These are phyloP conservation scores for Guaruba guarouba DNA, from an alignment of 2,113 vertebrate species.

Conservation along the genomic window DNA sequence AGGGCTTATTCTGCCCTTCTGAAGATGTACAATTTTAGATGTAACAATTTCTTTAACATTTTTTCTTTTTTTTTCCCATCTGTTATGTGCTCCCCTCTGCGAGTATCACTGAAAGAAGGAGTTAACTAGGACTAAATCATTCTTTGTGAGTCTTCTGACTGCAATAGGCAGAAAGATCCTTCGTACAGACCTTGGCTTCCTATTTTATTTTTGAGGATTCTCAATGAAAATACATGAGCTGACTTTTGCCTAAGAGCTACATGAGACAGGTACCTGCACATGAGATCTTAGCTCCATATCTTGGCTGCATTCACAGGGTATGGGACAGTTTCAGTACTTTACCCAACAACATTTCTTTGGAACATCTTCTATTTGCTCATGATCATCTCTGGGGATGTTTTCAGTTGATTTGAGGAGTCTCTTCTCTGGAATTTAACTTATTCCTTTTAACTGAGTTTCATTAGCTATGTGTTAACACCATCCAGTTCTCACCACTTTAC, in stretches of 20 bases:
- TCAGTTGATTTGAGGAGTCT: not conserved
- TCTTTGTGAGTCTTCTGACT: not conserved
- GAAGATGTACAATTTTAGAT: not conserved
- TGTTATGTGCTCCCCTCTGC: not conserved
- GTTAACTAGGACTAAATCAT: accelerated
- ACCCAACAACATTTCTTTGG: not conserved
- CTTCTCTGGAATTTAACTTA: not conserved
- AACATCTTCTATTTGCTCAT: not conserved
- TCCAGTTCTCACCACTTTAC: not conserved
- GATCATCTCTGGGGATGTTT: not conserved
- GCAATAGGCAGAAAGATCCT: not conserved
- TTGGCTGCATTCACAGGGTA: not conserved
- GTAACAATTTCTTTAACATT: not conserved
- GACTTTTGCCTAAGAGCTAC: not conserved
- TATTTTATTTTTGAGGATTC: not conserved
- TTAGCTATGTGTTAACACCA: not conserved
- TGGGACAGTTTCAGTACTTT: not conserved
- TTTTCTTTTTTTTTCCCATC: accelerated
- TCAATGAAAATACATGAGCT: not conserved
- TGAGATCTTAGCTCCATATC: not conserved
- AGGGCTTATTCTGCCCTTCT: not conserved
- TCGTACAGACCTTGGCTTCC: not conserved
- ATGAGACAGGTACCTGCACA: not conserved
- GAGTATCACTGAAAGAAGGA: not conserved
- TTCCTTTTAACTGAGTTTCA: not conserved